These are phyloP conservation scores for Ectemnius continuus DNA, from an alignment of 2,888 invertebrate genomes.

Conservation along the genomic window DNA sequence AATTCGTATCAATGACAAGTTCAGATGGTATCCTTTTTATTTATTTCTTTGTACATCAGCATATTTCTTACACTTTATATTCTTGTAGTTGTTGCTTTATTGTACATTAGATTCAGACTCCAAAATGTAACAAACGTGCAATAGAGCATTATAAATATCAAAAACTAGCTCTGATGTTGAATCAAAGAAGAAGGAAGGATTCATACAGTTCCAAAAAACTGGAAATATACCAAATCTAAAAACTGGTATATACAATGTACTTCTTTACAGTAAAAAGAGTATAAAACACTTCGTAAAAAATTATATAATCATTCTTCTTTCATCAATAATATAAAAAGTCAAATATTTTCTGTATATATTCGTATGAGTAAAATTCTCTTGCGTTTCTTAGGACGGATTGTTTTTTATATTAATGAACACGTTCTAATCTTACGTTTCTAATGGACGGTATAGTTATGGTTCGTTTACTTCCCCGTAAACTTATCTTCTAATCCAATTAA, in stretches of 20 bases:
- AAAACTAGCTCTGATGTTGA: no score
- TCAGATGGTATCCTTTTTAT: no score
- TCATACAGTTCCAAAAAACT: neutral
- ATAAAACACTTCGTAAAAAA: constrained; percentile 21
- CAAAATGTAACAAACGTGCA: no score
- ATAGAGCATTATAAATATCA: no score
- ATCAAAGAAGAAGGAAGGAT: no score
- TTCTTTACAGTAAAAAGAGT: constrained; percentile 25
- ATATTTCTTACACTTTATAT: no score
- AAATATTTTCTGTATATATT: neutral
- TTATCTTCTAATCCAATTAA: constrained; percentile 57
- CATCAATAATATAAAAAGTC: neutral
- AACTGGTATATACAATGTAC: constrained; percentile 13
- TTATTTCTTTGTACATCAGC: no score
- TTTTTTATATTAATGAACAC: neutral
- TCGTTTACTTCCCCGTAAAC: constrained; percentile 1
- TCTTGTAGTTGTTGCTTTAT: no score
- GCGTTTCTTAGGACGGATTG: constrained; percentile 11
- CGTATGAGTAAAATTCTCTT: neutral
- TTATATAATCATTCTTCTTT: neutral
- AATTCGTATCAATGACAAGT: no score
- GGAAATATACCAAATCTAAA: neutral
- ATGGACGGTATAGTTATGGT: constrained; percentile 10
- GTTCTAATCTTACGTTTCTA: constrained; percentile 1
- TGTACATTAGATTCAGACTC: no score